These are phyloP conservation scores for Strigamia transsilvanica DNA, from an alignment of 2,888 invertebrate genomes.

Conservation along the genomic window DNA sequence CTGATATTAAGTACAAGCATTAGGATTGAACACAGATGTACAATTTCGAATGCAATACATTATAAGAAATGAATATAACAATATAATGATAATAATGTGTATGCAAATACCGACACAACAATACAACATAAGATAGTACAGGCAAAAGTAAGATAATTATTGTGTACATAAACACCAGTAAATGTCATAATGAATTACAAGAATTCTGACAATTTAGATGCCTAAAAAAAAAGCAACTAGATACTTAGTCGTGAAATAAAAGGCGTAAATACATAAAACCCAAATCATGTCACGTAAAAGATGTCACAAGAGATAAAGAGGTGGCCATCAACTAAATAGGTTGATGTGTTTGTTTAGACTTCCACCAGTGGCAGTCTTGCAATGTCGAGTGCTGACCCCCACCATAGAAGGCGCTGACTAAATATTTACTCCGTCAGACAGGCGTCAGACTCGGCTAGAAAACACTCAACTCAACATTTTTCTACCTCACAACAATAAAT, in stretches of 20 bases:
- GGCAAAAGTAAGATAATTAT: no score
- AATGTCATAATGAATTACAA: no score
- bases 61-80: no score
- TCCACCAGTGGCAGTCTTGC: conserved; percentile 13
- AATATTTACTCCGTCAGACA: conserved; percentile 31
- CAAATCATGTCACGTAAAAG: neutral
- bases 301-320: conserved; percentile 13
- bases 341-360: conserved; percentile 22
- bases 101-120: no score
- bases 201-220: no score
- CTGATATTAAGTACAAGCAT: no score
- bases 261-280: neutral
- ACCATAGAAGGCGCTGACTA: neutral
- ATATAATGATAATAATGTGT: no score
- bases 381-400: conserved; percentile 17
- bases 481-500: neutral
- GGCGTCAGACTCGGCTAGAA: conserved; percentile 2
- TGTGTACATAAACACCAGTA: no score
- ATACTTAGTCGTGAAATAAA: neutral
- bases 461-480: conserved; percentile 1
- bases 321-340: conserved; percentile 3
- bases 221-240: neutral
- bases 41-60: no score
- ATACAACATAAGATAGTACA: no score
- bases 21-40: no score